Evolutionary conservation across 2,888 invertebrate genomes (phyloP).

Genomic region (Pilophorus perplexus): DNA sequence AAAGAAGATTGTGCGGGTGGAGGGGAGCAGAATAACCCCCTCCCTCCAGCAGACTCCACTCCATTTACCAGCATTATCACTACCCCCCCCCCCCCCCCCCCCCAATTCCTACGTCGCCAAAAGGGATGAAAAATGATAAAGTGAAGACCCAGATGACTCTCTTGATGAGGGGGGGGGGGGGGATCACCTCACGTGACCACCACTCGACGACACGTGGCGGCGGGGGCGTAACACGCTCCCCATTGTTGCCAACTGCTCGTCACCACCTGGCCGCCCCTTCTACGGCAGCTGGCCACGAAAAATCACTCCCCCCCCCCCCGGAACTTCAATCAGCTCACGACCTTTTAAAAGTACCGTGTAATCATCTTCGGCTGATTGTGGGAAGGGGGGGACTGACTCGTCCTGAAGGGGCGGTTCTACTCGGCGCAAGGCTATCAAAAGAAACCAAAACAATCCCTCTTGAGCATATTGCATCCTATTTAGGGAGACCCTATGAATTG

Average conservation of each 20-base stretch:
- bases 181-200: conserved; percentile 36
- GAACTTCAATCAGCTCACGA: background rate
- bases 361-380: conserved; percentile 1
- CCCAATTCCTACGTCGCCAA: background rate
- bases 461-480: too few relatives aligned
- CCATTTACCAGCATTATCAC: background rate
- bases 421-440: background rate
- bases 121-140: conserved; percentile 26
- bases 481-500: too few relatives aligned
- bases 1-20: too few relatives aligned
- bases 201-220: conserved; percentile 34
- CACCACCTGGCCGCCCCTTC: conserved; percentile 30
- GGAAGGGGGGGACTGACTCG: too few relatives aligned
- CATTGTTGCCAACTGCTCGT: conserved; percentile 34
- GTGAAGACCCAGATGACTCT: conserved; percentile 34
- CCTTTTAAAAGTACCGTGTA: conserved; percentile 13
- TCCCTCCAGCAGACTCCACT: too few relatives aligned
- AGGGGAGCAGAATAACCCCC: too few relatives aligned
- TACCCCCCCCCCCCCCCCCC: background rate
- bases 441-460: background rate
- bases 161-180: too few relatives aligned
- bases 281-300: conserved; percentile 15
- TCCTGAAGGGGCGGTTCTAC: background rate
- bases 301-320: background rate
- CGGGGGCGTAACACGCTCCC: conserved; percentile 34